phyloP scores from a whole-genome alignment of 2,113 vertebrate species.

The Coptodon bakossiorum region DNA sequence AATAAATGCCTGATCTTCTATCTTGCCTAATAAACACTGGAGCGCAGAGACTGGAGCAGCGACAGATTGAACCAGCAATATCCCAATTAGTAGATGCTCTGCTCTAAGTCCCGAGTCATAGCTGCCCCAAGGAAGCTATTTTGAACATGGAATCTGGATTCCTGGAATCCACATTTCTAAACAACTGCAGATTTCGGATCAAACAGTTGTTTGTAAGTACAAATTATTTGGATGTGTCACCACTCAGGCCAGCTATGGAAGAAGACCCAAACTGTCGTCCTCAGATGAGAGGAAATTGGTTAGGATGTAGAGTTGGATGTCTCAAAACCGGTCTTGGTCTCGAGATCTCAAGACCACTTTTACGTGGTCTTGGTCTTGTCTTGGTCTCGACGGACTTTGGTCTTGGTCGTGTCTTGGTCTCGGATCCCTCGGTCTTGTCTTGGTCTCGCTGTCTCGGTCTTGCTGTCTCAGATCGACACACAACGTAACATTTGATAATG shows the following conservation, averaged over 20 bases:
- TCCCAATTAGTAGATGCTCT: neutral
- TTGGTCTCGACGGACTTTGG: neutral
- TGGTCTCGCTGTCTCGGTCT: neutral
- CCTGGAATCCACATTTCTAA: neutral
- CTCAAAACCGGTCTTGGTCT: neutral
- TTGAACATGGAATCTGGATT: neutral
- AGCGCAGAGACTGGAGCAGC: too few species aligned
- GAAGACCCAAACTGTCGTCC: fast-evolving
- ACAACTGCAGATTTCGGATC: neutral
- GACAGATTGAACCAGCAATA: neutral
- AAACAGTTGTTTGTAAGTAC: neutral
- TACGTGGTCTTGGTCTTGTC: neutral
- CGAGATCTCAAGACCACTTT: neutral
- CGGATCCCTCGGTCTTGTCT: too few species aligned
- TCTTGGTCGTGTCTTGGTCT: neutral
- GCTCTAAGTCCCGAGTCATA: neutral
- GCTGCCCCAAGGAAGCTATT: neutral
- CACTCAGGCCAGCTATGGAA: neutral
- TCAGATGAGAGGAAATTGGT: neutral
- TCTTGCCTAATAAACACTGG: too few species aligned
- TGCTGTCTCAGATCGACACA: neutral
- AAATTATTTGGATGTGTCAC: neutral
- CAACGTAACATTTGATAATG: fast-evolving
- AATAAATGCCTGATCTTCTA: too few species aligned
- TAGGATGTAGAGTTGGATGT: neutral